Conservation (phyloP, 2,113 vertebrate genomes). For the Charadrius vociferus region DNA sequence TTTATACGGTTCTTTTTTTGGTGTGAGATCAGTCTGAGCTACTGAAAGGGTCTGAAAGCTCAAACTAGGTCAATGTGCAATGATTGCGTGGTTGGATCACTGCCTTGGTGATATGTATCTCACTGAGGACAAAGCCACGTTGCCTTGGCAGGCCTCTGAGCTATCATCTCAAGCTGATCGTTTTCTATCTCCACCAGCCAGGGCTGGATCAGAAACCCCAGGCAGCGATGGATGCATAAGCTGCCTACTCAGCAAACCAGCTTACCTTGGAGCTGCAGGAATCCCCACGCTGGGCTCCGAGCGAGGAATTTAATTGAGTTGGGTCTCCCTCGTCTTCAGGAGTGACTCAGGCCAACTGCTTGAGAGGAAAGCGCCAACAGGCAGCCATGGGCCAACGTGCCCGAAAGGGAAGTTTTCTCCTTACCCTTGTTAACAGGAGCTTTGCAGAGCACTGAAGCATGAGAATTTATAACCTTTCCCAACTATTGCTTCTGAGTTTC, state of each 20-base stretch:
- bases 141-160: not conserved
- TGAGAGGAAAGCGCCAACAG: not conserved
- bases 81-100: not conserved
- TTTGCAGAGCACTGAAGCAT: conserved; percentile 20
- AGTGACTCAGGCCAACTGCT: not conserved
- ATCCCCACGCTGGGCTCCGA: not conserved
- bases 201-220: not conserved
- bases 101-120: not conserved
- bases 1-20: not conserved
- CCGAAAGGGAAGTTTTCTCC: not conserved
- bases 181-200: not conserved
- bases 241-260: not conserved
- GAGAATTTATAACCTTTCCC: not conserved
- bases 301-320: not conserved
- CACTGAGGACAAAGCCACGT: not conserved
- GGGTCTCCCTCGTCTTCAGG: not conserved
- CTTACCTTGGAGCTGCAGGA: not conserved
- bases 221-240: not conserved
- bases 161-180: not conserved
- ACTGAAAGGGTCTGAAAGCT: not conserved
- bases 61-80: not conserved
- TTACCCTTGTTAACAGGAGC: not conserved
- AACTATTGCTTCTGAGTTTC: not conserved
- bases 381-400: not conserved
- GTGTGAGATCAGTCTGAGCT: not conserved